Percentiles rank a stretch among this genome's conserved stretches.
Conservation (phyloP, 2,888 invertebrate genomes). For the Timema podura region DNA sequence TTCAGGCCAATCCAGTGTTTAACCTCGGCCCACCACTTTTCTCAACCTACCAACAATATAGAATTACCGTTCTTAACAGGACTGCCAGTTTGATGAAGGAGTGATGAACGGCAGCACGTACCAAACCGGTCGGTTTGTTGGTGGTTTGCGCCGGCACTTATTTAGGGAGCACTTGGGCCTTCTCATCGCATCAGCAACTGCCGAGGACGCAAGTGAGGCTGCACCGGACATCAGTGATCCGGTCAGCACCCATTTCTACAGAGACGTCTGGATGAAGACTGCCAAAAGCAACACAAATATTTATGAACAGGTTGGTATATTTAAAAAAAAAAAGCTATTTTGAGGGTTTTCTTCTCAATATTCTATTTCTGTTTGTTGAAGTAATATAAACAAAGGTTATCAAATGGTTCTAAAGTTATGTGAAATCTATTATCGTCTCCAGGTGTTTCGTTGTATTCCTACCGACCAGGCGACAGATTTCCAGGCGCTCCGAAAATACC, state of each 20-base stretch:
- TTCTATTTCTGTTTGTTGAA: background rate
- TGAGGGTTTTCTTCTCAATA: background rate
- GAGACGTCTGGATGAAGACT: conserved; percentile 74
- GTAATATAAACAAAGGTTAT: background rate
- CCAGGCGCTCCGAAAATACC: conserved; percentile 69
- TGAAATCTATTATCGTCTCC: conserved; percentile 16
- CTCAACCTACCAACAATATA: too few relatives aligned
- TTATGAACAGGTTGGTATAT: conserved; percentile 69
- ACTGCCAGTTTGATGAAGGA: conserved; percentile 74
- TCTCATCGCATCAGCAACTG: conserved; percentile 44
- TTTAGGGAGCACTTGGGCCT: conserved; percentile 91
- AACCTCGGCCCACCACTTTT: too few relatives aligned
- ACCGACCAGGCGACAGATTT: conserved; percentile 78
- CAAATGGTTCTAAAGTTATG: background rate
- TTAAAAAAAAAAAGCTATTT: background rate
- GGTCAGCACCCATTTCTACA: conserved; percentile 75
- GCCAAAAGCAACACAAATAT: conserved; percentile 81
- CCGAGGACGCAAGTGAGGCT: conserved; percentile 50
- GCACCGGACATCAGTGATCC: conserved; percentile 69
- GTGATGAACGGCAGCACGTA: conserved; percentile 77
- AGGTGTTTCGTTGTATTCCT: conserved; percentile 88
- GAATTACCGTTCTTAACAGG: conserved; percentile 48
- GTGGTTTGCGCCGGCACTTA: conserved; percentile 74
- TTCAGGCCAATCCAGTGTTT: too few relatives aligned
- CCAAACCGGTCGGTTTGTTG: conserved; percentile 82